A percentile compares a stretch with the other conserved stretches of the same genome.
Evolutionary conservation across 2,888 invertebrate genomes (phyloP).

Genomic region (Patella pellucida): DNA sequence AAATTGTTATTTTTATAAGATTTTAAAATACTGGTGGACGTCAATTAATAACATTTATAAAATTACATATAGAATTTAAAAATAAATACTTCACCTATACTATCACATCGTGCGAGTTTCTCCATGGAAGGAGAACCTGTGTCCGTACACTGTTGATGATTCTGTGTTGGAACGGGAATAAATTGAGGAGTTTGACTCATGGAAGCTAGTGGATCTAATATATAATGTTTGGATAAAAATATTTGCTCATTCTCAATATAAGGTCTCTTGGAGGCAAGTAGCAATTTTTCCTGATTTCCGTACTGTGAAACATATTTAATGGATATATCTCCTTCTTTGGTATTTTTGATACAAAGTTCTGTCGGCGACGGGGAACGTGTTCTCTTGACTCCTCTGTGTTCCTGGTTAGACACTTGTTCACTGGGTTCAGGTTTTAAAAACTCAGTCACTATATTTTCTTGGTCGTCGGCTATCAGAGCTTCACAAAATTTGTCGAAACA

Average conservation of each 20-base stretch:
- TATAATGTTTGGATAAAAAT: conserved; percentile 14
- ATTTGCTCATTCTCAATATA: not conserved
- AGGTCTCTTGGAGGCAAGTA: not conserved
- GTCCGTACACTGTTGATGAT: not conserved
- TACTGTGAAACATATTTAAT: conserved; percentile 14
- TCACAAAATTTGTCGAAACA: conserved; percentile 59
- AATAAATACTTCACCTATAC: conserved; percentile 40
- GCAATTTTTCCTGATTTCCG: not conserved
- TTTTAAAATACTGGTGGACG: no score
- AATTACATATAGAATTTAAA: no score
- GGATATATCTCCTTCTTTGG: not conserved
- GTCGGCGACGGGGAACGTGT: conserved; percentile 15
- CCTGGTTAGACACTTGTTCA: not conserved
- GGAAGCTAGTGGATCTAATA: conserved; percentile 8
- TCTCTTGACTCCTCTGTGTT: not conserved
- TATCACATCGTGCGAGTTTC: conserved; percentile 41
- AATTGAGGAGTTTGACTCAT: not conserved
- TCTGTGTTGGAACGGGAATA: conserved; percentile 2
- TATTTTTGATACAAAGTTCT: conserved; percentile 16
- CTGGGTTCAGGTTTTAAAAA: conserved; percentile 41
- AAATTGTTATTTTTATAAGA: no score
- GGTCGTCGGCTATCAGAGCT: conserved; percentile 52
- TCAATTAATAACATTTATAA: no score
- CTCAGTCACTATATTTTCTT: conserved; percentile 51
- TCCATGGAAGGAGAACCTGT: not conserved